Evolutionary conservation across 2,113 vertebrate species (phyloP).

Genomic region (Aepyceros melampus): DNA sequence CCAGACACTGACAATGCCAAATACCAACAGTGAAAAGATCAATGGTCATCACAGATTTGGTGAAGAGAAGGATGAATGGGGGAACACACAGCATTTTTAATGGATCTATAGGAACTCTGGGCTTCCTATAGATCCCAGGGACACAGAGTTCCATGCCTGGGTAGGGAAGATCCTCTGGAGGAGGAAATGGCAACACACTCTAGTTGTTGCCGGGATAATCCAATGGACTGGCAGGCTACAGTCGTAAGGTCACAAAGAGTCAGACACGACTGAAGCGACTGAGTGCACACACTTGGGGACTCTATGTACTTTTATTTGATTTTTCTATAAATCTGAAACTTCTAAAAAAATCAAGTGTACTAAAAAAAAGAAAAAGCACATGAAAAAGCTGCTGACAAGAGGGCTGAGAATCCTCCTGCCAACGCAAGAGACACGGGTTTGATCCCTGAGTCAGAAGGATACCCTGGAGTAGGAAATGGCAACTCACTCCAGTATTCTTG

Average conservation of each 20-base stretch:
- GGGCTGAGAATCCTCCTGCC: not conserved
- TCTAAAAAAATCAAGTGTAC: not conserved
- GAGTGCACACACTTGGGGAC: not conserved
- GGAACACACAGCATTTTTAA: not conserved
- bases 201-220: not conserved
- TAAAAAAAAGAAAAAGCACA: not conserved
- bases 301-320: not conserved
- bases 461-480: not conserved
- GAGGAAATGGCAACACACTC: not conserved
- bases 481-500: not conserved
- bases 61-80: not conserved
- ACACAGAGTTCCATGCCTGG: not conserved
- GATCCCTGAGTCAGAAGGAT: not conserved
- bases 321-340: conserved; percentile 31
- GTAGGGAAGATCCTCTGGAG: not conserved
- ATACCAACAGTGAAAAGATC: not conserved
- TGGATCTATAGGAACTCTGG: not conserved
- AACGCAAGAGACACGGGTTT: not conserved
- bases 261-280: not conserved
- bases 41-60: not conserved
- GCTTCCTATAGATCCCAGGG: not conserved
- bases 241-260: not conserved
- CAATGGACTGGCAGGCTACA: not conserved
- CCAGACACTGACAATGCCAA: not conserved
- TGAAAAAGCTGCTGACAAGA: not conserved